Evolutionary conservation across 2,888 invertebrate genomes (phyloP), one percentile per base, ranked within the genome.

Genomic region (Drosophila yooni): DNA sequence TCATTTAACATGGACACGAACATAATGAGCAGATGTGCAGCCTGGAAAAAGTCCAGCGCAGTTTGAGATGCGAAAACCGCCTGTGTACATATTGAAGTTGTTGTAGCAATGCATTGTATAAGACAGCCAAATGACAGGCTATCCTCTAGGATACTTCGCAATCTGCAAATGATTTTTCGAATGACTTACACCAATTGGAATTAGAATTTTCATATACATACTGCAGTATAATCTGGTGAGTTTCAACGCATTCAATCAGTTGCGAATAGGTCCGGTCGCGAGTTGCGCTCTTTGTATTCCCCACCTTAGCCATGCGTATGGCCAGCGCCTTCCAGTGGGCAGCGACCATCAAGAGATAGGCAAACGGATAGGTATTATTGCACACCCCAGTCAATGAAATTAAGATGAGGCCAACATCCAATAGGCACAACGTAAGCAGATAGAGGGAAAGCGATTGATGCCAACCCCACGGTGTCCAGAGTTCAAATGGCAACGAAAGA

Each of bases 61-160:
- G 79, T 72, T 92, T 94, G 56, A 91, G 94, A 74, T 85, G 93
- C 82, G 92, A 94, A 90, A 91, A 94, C 67, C 90, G 92, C 76
- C 89, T 94, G 77, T 83, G 92, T 51, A 89, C 93, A 93, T 34
- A 85, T 75, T 0, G 86, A 68, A 7, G 77, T 21, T 1, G 89
- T 94, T 1, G 94, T 94, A 21, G 94, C 93, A 6, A 93, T 82
- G 65, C 95, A 91, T 79, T 95, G 95, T 46, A 94, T 93, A 69
- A 95, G 94, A 70, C 94, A 94, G 52, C 94, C 93, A 0, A 92
- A 88, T 27, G 95, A 94, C 58, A 94, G 93, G 0, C 93, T 93
- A 25, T 93, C 83, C 71, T 94, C 94, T 53, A 94, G 92, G 4
- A 92, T 84, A 53, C 93, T 83, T 36, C 94, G 92, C 60, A 94